Conservation (phyloP, 92 coral and sea anemone genomes). For the Epizoanthus fatuus region DNA sequence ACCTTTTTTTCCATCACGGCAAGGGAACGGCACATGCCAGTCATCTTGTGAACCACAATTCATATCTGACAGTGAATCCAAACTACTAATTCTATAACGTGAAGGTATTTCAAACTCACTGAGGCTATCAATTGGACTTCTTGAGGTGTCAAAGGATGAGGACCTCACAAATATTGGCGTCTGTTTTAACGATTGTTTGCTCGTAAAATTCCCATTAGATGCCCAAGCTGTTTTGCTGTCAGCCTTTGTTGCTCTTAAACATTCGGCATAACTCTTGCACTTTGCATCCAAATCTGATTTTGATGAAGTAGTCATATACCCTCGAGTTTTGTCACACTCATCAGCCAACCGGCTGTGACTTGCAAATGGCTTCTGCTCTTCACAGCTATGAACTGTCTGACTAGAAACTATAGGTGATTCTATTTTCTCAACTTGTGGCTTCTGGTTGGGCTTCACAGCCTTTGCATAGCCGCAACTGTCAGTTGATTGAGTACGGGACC, state of each 20-base stretch:
- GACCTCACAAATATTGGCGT: conserved; percentile 9
- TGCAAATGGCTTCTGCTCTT: background rate
- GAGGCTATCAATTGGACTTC: conserved; percentile 63
- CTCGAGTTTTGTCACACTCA: background rate
- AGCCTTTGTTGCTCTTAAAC: background rate
- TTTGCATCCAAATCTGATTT: background rate
- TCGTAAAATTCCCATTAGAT: background rate
- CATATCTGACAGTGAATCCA: background rate
- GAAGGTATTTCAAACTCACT: conserved; percentile 64
- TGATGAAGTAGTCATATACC: background rate
- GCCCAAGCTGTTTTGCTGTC: background rate
- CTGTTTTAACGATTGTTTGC: background rate
- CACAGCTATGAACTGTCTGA: background rate
- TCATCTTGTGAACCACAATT: background rate
- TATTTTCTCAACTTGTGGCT: background rate
- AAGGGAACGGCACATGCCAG: background rate
- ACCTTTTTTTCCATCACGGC: background rate
- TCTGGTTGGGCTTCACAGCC: conserved; percentile 20
- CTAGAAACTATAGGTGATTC: background rate
- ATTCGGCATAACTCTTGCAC: background rate
- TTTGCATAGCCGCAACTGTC: conserved; percentile 20
- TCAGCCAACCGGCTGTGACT: background rate
- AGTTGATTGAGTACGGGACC: background rate
- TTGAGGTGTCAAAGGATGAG: background rate
- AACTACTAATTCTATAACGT: background rate